Conservation (phyloP, 2,888 invertebrate species). For the Pyrgus malvae region DNA sequence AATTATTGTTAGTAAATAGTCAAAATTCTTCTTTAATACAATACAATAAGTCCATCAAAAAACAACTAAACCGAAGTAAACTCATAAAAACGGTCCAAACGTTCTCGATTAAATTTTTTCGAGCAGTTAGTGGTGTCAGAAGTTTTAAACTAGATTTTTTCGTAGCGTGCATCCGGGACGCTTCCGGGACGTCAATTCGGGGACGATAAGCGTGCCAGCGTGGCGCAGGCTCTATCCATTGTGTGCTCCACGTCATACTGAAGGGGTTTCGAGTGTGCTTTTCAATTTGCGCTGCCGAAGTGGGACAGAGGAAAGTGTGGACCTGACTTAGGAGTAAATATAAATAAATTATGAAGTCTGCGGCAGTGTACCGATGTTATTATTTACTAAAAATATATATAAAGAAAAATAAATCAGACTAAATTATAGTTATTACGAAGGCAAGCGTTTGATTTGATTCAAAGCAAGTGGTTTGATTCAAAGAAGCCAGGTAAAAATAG, state of each 20-base stretch:
- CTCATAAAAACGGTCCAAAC: constrained; percentile 1
- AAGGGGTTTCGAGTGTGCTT: constrained; percentile 79
- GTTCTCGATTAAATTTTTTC: background rate
- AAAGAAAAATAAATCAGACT: no score
- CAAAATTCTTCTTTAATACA: no score
- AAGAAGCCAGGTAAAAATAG: no score
- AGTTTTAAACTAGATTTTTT: constrained; percentile 26
- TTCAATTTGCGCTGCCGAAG: constrained; percentile 68
- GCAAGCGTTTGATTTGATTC: no score
- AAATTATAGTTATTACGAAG: no score
- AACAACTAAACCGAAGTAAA: background rate
- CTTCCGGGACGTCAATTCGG: constrained; percentile 46
- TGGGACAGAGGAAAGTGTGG: constrained; percentile 40
- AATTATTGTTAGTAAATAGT: no score
- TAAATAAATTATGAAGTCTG: no score
- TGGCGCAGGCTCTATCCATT: constrained; percentile 52
- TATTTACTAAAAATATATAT: no score
- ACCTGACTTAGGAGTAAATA: constrained; percentile 27
- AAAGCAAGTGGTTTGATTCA: no score
- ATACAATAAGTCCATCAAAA: no score
- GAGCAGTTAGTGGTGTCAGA: constrained; percentile 16
- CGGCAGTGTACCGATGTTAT: no score
- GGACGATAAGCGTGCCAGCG: constrained; percentile 41
- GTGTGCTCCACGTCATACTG: constrained; percentile 69
- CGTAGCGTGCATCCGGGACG: constrained; percentile 39